A percentile compares a stretch with the other conserved stretches of the same genome.
These are phyloP conservation scores for Orchestia grillus DNA, from an alignment of 1,140 invertebrate species.

Conservation along the genomic window DNA sequence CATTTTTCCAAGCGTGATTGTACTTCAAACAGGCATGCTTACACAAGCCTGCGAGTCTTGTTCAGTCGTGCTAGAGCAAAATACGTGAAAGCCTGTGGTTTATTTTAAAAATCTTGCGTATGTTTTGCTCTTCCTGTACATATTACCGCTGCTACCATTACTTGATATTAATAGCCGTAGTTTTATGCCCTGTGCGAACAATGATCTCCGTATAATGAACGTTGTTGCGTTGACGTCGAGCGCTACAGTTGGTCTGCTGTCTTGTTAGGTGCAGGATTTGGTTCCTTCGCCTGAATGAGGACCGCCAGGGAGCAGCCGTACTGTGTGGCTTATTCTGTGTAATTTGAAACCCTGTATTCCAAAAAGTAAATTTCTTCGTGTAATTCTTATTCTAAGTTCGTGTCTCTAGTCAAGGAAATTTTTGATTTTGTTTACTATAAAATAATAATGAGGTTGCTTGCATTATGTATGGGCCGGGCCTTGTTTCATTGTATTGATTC, in stretches of 20 bases:
- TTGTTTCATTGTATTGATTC: not conserved
- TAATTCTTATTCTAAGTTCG: not conserved
- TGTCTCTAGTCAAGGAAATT: not conserved
- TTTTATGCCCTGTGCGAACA: not conserved
- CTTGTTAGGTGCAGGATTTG: not conserved
- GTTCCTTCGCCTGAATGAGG: too few species aligned
- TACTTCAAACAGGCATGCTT: too few species aligned
- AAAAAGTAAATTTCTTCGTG: not conserved
- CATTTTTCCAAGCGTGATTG: too few species aligned
- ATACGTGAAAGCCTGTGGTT: not conserved
- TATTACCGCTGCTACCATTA: not conserved
- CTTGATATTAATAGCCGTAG: not conserved
- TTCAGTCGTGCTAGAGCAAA: not conserved
- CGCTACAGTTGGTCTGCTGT: not conserved
- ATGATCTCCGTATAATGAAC: not conserved
- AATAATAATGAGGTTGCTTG: not conserved
- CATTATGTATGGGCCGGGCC: not conserved
- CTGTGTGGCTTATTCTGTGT: not conserved
- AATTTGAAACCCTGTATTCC: not conserved
- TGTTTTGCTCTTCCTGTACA: not conserved
- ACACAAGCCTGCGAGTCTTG: not conserved
- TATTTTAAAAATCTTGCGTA: not conserved
- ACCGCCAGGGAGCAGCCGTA: not conserved
- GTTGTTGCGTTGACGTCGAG: not conserved
- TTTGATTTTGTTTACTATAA: not conserved